phyloP scores from a whole-genome alignment of 1,140 invertebrate species.

The Thaumetopoea pityocampa region DNA sequence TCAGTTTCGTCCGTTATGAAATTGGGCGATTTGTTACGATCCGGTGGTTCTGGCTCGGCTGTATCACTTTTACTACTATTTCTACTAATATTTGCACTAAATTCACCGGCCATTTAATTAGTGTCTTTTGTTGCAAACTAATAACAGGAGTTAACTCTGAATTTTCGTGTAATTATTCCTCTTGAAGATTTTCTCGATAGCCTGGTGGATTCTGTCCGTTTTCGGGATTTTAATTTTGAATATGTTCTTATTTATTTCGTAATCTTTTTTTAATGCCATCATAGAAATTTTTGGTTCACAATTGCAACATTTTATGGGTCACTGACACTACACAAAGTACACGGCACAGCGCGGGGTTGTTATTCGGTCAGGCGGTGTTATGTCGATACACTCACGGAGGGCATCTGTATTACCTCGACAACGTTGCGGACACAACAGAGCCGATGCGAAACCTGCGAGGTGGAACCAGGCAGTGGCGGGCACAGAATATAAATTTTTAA shows the following conservation, averaged over 20 bases:
- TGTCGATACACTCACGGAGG: slow-evolving; percentile 31
- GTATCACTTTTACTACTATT: slow-evolving; percentile 41
- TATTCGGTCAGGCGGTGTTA: too few relatives aligned
- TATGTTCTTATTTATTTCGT: slow-evolving; percentile 56
- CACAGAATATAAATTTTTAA: slow-evolving; percentile 37
- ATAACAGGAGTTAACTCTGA: slow-evolving; percentile 46
- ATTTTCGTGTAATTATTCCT: slow-evolving; percentile 67
- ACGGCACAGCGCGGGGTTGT: slow-evolving; percentile 40
- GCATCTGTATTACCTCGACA: slow-evolving; percentile 46
- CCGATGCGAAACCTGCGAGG: slow-evolving; percentile 36
- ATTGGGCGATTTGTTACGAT: slow-evolving; percentile 39
- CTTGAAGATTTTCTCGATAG: slow-evolving; percentile 64
- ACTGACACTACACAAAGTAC: slow-evolving; percentile 39
- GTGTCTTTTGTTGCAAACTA: slow-evolving; percentile 19
- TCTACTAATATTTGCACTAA: slow-evolving; percentile 57
- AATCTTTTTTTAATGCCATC: slow-evolving; percentile 72
- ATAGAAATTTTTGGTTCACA: slow-evolving; percentile 42
- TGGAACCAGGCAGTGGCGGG: slow-evolving; percentile 31
- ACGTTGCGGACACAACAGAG: slow-evolving; percentile 63
- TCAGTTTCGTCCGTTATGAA: slow-evolving; percentile 58
- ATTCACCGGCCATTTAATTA: slow-evolving; percentile 65
- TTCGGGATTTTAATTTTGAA: slow-evolving; percentile 67
- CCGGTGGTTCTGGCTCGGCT: slow-evolving; percentile 37
- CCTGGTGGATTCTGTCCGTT: slow-evolving; percentile 55
- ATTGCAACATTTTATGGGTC: slow-evolving; percentile 51